Conservation (phyloP, 2,797 vertebrate genomes). For the Hippocampus kuda region DNA sequence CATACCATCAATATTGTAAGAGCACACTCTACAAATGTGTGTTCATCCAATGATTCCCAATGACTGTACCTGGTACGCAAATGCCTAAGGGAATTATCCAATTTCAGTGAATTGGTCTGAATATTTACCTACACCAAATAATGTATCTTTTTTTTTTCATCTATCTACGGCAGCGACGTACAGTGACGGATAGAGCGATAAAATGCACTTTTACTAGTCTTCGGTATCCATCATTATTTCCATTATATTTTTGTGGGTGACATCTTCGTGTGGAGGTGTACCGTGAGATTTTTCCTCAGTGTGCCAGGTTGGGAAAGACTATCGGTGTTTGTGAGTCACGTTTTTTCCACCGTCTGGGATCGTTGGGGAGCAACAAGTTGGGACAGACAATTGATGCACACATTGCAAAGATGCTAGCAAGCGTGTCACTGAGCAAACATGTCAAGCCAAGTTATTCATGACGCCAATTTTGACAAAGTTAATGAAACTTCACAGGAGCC, state of each 20-base stretch:
- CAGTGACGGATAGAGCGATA: background rate
- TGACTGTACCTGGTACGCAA: too few relatives aligned
- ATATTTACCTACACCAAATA: background rate
- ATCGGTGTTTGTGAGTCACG: background rate
- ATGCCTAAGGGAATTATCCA: too few relatives aligned
- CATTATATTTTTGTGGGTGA: background rate
- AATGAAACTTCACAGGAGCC: background rate
- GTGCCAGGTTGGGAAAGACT: conserved; percentile 1
- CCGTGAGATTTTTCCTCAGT: background rate
- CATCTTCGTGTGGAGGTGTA: background rate
- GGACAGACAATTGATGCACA: background rate
- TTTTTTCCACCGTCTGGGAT: background rate
- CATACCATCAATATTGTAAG: background rate
- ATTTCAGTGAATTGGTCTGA: background rate
- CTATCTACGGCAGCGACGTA: background rate
- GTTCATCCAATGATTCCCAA: too few relatives aligned
- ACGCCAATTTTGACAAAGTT: background rate
- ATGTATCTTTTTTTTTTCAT: background rate
- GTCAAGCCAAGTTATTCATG: background rate
- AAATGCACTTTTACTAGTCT: background rate
- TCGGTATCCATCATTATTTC: background rate
- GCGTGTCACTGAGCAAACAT: background rate
- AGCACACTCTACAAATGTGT: too few relatives aligned
- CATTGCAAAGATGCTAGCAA: background rate
- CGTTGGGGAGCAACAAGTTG: conserved; percentile 3